Evolutionary conservation across 2,113 vertebrate species (phyloP).

Genomic region (Catagonus wagneri): DNA sequence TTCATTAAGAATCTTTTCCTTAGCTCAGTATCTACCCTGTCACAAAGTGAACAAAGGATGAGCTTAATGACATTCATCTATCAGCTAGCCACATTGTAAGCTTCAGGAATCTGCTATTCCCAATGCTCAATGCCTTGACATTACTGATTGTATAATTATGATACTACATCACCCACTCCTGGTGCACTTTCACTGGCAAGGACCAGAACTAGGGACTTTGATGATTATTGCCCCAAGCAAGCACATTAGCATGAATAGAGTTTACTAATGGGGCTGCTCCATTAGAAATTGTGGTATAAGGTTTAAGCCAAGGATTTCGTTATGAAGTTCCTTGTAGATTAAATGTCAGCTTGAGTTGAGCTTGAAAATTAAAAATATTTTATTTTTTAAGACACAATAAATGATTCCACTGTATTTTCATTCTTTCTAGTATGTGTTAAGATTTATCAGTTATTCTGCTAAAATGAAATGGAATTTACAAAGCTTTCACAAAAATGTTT

Average conservation of each 20-base stretch:
- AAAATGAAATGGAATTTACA: neutral
- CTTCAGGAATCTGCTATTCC: conserved; percentile 82
- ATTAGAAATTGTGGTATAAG: conserved; percentile 62
- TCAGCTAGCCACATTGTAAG: conserved; percentile 82
- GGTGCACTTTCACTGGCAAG: conserved; percentile 69
- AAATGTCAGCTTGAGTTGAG: conserved; percentile 58
- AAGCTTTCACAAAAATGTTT: neutral
- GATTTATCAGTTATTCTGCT: conserved; percentile 28
- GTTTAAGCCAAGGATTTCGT: conserved; percentile 76
- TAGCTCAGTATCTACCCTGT: conserved; percentile 58
- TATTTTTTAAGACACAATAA: conserved; percentile 27
- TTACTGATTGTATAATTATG: conserved; percentile 86
- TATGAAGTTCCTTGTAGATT: conserved; percentile 72
- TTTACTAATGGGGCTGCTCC: conserved; percentile 80
- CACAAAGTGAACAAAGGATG: conserved; percentile 80
- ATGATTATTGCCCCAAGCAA: conserved; percentile 82
- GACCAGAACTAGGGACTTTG: conserved; percentile 74
- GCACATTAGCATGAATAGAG: conserved; percentile 81
- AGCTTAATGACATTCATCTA: conserved; percentile 87
- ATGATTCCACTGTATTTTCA: neutral
- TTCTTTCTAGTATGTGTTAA: neutral
- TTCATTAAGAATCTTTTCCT: conserved; percentile 71
- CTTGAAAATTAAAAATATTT: conserved; percentile 52
- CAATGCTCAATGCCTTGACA: conserved; percentile 83
- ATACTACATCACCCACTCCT: conserved; percentile 77